phyloP scores from a whole-genome alignment of 2,888 invertebrate genomes.

The Ophion ellenae region DNA sequence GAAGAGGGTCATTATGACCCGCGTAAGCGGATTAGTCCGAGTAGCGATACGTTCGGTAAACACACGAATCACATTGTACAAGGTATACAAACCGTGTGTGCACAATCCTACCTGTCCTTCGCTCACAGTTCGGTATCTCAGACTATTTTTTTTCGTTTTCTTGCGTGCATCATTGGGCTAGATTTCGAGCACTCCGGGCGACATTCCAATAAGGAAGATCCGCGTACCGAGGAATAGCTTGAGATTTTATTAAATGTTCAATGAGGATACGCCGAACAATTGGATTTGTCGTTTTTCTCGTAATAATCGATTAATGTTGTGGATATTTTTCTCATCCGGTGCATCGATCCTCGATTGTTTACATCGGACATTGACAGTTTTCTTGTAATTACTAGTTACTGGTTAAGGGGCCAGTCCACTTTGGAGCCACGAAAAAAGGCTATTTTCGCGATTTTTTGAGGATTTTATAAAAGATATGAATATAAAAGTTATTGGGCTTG shows the following conservation, averaged over 20 bases:
- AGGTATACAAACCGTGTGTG: slow-evolving; percentile 14
- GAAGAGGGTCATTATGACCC: slow-evolving; percentile 67
- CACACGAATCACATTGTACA: slow-evolving; percentile 34
- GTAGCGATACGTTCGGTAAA: slow-evolving; percentile 75
- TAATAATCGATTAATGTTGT: too few relatives aligned
- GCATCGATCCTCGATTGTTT: too few relatives aligned
- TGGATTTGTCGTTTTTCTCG: neutral
- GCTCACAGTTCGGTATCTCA: slow-evolving; percentile 18
- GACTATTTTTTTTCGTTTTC: slow-evolving; percentile 21
- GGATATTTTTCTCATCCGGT: too few relatives aligned
- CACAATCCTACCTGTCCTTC: neutral
- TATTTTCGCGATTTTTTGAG: too few relatives aligned
- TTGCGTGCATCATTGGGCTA: neutral
- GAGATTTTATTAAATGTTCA: neutral
- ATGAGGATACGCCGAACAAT: neutral
- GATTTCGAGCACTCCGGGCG: slow-evolving; percentile 8
- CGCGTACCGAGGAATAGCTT: neutral
- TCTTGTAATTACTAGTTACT: too few relatives aligned
- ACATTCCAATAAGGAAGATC: neutral
- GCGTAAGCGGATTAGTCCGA: slow-evolving; percentile 79
- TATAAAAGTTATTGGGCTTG: too few relatives aligned
- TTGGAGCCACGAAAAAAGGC: too few relatives aligned
- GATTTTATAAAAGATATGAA: too few relatives aligned
- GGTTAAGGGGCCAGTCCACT: too few relatives aligned
- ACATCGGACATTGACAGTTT: neutral